Percentiles rank a stretch among this genome's conserved stretches.
Conservation (phyloP, 2,797 vertebrate genomes). For the Characodon lateralis region DNA sequence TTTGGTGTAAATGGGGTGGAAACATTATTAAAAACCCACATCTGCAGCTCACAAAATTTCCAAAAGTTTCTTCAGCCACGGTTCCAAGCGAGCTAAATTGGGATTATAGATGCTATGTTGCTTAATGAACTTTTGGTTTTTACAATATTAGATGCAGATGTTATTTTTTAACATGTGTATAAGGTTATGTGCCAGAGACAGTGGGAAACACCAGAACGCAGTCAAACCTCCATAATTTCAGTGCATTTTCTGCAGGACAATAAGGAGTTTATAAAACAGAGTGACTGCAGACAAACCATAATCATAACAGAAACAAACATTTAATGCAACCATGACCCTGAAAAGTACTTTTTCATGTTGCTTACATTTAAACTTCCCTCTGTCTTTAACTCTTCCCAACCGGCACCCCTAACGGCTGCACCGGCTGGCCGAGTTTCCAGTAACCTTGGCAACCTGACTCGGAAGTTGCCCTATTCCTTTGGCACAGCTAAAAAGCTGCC, state of each 20-base stretch:
- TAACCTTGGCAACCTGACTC: constrained; percentile 77
- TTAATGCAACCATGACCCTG: neutral
- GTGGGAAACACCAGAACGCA: neutral
- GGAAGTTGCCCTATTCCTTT: constrained; percentile 78
- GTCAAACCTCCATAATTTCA: neutral
- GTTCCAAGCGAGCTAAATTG: too few species aligned
- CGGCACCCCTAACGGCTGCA: constrained; percentile 59
- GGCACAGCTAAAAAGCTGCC: constrained; percentile 77
- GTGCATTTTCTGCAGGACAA: neutral
- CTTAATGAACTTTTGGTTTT: neutral
- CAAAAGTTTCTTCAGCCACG: too few species aligned
- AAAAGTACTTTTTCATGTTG: constrained; percentile 11
- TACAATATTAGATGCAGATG: too few species aligned
- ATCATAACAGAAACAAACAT: neutral
- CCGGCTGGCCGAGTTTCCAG: constrained; percentile 74
- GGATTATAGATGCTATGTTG: too few species aligned
- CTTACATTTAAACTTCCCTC: constrained; percentile 57
- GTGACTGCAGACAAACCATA: neutral
- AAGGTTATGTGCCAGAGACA: neutral
- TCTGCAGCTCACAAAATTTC: neutral
- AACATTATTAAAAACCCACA: constrained; percentile 1
- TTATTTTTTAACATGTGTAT: neutral
- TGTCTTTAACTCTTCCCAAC: constrained; percentile 50
- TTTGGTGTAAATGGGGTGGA: constrained; percentile 9
- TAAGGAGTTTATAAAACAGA: neutral